These are phyloP conservation scores for Phymatocera aterrima DNA, from an alignment of 2,888 invertebrate genomes.

Conservation along the genomic window DNA sequence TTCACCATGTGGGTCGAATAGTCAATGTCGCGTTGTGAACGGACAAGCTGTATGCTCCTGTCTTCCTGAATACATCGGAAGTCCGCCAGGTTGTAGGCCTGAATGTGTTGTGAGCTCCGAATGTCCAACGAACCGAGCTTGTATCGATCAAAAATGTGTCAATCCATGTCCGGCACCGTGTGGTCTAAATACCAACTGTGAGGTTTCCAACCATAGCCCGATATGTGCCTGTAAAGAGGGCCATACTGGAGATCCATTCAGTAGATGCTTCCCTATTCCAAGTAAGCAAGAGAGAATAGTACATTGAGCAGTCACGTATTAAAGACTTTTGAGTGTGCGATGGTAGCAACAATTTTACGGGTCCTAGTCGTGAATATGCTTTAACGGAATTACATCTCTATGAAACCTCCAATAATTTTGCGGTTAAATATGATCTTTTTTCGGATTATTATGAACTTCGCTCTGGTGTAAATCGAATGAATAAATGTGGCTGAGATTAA, in stretches of 20 bases:
- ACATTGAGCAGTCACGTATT: not conserved
- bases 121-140: slow-evolving; percentile 87
- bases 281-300: slow-evolving; percentile 70
- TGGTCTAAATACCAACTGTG: slow-evolving; percentile 84
- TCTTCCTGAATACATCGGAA: slow-evolving; percentile 85
- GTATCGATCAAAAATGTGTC: slow-evolving; percentile 86
- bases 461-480: too few species aligned
- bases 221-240: slow-evolving; percentile 83
- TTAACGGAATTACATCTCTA: too few species aligned
- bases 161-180: slow-evolving; percentile 91
- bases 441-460: too few species aligned
- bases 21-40: slow-evolving; percentile 86
- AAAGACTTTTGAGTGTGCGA: not conserved
- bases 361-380: too few species aligned
- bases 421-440: too few species aligned
- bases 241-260: slow-evolving; percentile 83
- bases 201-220: slow-evolving; percentile 87
- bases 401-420: too few species aligned
- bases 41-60: slow-evolving; percentile 89
- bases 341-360: too few species aligned
- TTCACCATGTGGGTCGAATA: slow-evolving; percentile 89
- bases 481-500: too few species aligned
- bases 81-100: slow-evolving; percentile 89
- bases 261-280: slow-evolving; percentile 78
- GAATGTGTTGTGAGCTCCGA: slow-evolving; percentile 89